A percentile compares a stretch with the other conserved stretches of the same genome.
phyloP scores from a whole-genome alignment of 1,140 invertebrate genomes.

The Lepidurus apus region DNA sequence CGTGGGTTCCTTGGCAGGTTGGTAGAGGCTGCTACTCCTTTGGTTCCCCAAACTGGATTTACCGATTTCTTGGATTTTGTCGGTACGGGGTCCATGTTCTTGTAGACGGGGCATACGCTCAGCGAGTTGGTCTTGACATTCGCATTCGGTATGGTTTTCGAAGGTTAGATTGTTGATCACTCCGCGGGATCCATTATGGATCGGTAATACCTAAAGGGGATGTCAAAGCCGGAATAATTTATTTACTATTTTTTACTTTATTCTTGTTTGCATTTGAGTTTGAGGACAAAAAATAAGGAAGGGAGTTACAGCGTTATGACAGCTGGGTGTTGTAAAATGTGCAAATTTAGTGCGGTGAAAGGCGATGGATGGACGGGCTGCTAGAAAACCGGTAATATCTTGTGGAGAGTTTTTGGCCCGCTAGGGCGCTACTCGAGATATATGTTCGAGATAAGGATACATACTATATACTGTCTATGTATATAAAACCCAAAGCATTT shows the following conservation, averaged over 20 bases:
- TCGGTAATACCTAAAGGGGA: neutral
- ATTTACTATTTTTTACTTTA: neutral
- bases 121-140: neutral
- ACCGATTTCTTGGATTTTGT: neutral
- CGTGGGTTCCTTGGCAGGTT: neutral
- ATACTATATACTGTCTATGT: neutral
- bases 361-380: neutral
- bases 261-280: neutral
- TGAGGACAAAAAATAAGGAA: neutral
- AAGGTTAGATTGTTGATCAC: neutral
- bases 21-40: neutral
- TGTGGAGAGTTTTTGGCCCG: neutral
- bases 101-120: neutral
- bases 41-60: neutral
- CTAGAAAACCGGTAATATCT: neutral
- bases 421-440: neutral
- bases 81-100: neutral
- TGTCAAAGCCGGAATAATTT: no score
- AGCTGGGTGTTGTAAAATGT: constrained; percentile 14
- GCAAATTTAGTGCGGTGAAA: constrained; percentile 19
- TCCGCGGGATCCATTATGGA: neutral
- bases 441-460: neutral
- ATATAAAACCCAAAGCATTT: neutral
- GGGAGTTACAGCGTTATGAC: neutral
- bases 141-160: neutral